Evolutionary conservation across 2,113 vertebrate species (phyloP), one percentile per base, ranked within the genome.

Genomic region (Charina bottae): DNA sequence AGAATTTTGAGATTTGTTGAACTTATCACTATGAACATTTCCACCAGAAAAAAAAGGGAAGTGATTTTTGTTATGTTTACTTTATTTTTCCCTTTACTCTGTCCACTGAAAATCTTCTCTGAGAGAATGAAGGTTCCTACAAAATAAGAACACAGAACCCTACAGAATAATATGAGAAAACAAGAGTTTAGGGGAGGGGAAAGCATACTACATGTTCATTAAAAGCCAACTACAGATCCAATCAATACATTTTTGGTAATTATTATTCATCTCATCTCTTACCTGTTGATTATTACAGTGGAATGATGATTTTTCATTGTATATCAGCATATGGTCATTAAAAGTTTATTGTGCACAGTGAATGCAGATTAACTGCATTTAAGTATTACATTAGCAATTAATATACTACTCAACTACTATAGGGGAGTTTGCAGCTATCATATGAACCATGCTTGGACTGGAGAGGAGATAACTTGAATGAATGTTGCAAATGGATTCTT

Each of bases 231-330:
- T 17, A 13, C 49, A 28, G 12, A 53, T 85, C 84, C 49, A 54
- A 85, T 49, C 26, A 28, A 85, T 17, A 49, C 5, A 54, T n/a
- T 54, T 11, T 85, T 85, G 33, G 46, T 28, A 85, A 54, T 85
- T 85, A 85, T 85, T 85, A 85, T 85, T 85, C 49, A 85, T 28
- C 42, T 54, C 84, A 85, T 85, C 46, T 54, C 9, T 84, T 84
- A 78, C 21, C 17, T 42, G 72, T 78, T 78, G 72, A 42, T 78
- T 42, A 42, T 78, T 42, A 9, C 15, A 78, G 68, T 37, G 15
- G 72, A 78, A 78, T 78, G 17, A 78, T 78, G 5, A 6, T 78
- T 78, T 78, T 78, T 78, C 72, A 78, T 78, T 78, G 21, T 78
- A 7, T 78, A 78, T 78, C 72, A 78, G 33, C 17, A 8, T 42